A percentile compares a stretch with the other conserved stretches of the same genome.
Conservation (phyloP, 2,888 invertebrate genomes). For the Fabriciana adippe region DNA sequence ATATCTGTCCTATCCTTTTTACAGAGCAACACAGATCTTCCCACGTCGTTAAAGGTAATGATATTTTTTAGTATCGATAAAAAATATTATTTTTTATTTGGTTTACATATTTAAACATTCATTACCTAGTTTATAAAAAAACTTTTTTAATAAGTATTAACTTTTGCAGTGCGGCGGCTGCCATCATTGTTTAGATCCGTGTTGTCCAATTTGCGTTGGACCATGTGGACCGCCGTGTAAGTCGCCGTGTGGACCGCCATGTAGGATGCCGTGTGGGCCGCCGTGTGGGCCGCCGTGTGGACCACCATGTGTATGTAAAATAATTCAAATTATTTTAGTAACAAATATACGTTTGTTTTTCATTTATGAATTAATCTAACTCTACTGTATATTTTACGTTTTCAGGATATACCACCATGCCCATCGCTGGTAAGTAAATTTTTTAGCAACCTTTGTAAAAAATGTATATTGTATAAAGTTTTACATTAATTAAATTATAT, state of each 20-base stretch:
- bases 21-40: conserved; percentile 69
- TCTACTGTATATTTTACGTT: conserved; percentile 4
- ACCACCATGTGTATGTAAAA: conserved; percentile 45
- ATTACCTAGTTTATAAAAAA: not conserved
- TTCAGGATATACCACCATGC: conserved; percentile 41
- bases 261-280: conserved; percentile 40
- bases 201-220: conserved; percentile 43
- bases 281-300: conserved; percentile 44
- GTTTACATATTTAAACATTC: too few relatives aligned
- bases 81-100: too few relatives aligned
- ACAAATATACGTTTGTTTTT: not conserved
- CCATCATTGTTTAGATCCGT: conserved; percentile 47
- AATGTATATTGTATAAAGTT: too few relatives aligned
- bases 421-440: conserved; percentile 36
- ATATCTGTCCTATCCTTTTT: conserved; percentile 42
- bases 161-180: conserved; percentile 56
- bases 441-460: too few relatives aligned
- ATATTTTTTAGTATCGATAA: not conserved
- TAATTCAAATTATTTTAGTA: not conserved
- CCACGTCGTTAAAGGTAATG: conserved; percentile 63
- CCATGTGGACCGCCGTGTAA: conserved; percentile 39
- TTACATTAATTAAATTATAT: not conserved
- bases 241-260: conserved; percentile 43
- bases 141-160: not conserved
- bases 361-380: not conserved